Evolutionary conservation across 2,888 invertebrate species (phyloP).

Genomic region (Clitarchus hookeri): DNA sequence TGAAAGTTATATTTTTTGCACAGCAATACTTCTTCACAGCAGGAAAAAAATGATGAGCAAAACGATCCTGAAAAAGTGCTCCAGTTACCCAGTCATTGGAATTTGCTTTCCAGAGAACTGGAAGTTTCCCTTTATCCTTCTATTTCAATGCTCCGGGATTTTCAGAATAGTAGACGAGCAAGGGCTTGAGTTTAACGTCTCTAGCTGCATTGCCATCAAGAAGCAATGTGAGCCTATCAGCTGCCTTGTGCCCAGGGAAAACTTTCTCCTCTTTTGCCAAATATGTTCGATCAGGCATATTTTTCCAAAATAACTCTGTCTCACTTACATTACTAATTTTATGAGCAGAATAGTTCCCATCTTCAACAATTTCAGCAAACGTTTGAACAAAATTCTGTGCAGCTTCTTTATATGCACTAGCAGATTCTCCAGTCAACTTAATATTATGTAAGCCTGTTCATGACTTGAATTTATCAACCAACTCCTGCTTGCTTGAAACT

Average conservation of each 20-base stretch:
- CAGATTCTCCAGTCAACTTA: background rate
- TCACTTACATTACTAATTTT: background rate
- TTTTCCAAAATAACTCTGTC: background rate
- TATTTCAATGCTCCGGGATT: conserved; percentile 47
- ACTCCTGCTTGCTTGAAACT: background rate
- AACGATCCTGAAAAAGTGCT: conserved; percentile 24
- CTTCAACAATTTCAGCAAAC: background rate
- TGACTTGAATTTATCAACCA: background rate
- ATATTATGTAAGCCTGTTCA: background rate
- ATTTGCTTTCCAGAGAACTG: conserved; percentile 38
- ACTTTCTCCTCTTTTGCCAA: background rate
- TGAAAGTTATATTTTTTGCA: conserved; percentile 29
- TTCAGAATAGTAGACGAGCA: conserved; percentile 46
- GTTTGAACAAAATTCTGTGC: background rate
- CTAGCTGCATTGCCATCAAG: conserved; percentile 47
- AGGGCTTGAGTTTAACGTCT: conserved; percentile 46
- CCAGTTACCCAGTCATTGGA: conserved; percentile 44
- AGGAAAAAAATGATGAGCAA: conserved; percentile 43
- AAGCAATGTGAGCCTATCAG: background rate
- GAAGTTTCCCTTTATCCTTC: conserved; percentile 43
- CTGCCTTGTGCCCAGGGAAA: background rate
- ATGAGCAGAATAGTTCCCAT: background rate
- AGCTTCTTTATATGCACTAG: background rate
- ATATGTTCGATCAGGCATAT: background rate
- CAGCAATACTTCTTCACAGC: conserved; percentile 47